phyloP scores from a whole-genome alignment of 2,888 invertebrate species.

The Dolichopus griseipennis region DNA sequence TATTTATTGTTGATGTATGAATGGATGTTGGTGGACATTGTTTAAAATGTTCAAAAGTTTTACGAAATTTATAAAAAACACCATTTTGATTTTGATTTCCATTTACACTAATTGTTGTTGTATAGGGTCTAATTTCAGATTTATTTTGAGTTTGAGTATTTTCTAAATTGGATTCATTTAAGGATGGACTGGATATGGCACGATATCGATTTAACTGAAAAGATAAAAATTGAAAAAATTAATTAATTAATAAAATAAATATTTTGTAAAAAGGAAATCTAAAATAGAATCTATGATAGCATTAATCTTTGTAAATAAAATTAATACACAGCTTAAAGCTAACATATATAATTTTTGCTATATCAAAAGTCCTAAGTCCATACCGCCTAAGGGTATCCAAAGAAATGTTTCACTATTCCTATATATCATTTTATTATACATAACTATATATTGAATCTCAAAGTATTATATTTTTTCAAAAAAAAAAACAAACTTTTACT shows the following conservation, averaged over 20 bases:
- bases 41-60: conserved; percentile 52
- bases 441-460: no score
- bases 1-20: conserved; percentile 17
- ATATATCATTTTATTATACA: no score
- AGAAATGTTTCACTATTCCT: no score
- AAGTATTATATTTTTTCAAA: no score
- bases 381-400: no score
- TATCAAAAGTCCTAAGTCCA: no score
- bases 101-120: conserved; percentile 15
- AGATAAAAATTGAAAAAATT: conserved; percentile 15
- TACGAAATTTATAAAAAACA: conserved; percentile 61
- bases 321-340: no score
- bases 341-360: no score
- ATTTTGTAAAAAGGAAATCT: no score
- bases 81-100: conserved; percentile 35
- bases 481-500: no score
- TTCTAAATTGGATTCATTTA: conserved; percentile 31
- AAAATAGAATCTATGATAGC: no score
- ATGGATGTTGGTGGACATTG: conserved; percentile 25
- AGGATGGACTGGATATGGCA: conserved; percentile 41
- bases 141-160: conserved; percentile 13
- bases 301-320: no score
- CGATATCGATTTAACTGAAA: conserved; percentile 39
- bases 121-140: conserved; percentile 20
- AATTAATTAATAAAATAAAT: background rate